Evolutionary conservation across 1,140 invertebrate species (phyloP), one percentile per base, ranked within the genome.

Genomic region (Probaryconus sp.): DNA sequence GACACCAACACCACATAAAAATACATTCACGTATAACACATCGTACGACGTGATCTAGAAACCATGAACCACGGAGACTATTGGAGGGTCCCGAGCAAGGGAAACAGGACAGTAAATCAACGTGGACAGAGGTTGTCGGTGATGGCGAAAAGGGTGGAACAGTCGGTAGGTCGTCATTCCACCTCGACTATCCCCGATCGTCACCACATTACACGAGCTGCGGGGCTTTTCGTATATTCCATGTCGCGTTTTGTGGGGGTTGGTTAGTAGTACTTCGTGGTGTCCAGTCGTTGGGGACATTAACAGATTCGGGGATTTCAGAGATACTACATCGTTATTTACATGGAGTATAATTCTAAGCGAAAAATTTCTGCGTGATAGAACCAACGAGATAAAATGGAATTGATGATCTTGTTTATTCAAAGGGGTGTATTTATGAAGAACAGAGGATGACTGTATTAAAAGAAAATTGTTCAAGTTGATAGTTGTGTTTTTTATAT

Each of bases 51-150:
- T 74, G 76, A 78, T 78, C 71, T 71, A 78, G 71, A 78, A 74
- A 68, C 48, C 65, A 77, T 70, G 65, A 74, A 68, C 37, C 65
- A 64, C 61, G 51, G 21, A 65, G 74, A 74, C 71, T 58, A 78
- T 78, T 58, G 76, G 71, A 74, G 71, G 71, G 76, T 74, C 76
- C 76, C 68, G 51, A 37, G 50, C 67, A 63, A 69, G 71, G 76
- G 76, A 71, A 75, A 75, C 71, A 64, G 43, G 55, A 42, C 47
- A 26, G 50, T 78, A 78, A 78, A 78, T 78, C 76, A 78, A 50
- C 37, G 56, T 58, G 71, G 61, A 71, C 67, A 60, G 68, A 58
- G 61, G 58, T 14, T 56, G 56, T 53, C 58, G 50, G 47, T 64
- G 48, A 61, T 51, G 51, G 56, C 47, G 71, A 64, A 78, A 75